A percentile compares a stretch with the other conserved stretches of the same genome.
phyloP scores from a whole-genome alignment of 2,888 invertebrate genomes.

The Ennomos quercinarius region DNA sequence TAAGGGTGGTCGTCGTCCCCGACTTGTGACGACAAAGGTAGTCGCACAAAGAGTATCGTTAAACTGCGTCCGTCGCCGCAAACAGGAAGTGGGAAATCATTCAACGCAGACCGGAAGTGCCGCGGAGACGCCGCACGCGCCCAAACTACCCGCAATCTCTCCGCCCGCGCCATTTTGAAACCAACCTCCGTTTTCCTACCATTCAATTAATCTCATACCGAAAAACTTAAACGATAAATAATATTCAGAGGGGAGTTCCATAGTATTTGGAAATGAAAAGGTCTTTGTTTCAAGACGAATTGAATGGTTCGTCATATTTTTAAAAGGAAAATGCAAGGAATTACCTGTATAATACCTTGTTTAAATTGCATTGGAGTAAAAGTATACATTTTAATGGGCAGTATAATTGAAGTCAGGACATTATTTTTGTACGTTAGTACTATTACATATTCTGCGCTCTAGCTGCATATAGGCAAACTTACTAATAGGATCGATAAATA shows the following conservation, averaged over 20 bases:
- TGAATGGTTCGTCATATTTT: conserved; percentile 49
- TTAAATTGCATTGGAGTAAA: conserved; percentile 2
- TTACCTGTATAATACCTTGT: neutral
- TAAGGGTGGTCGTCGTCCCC: conserved; percentile 50
- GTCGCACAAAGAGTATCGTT: conserved; percentile 62
- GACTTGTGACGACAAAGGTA: conserved; percentile 50
- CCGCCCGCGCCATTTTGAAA: conserved; percentile 28
- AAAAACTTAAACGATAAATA: conserved; percentile 71
- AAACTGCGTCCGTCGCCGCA: conserved; percentile 53
- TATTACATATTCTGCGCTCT: too few relatives aligned
- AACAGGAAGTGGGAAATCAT: conserved; percentile 78
- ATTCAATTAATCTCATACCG: conserved; percentile 69
- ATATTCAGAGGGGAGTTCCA: conserved; percentile 56
- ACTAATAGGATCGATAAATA: too few relatives aligned
- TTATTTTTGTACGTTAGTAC: too few relatives aligned
- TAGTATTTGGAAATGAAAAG: conserved; percentile 54
- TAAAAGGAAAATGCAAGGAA: conserved; percentile 11
- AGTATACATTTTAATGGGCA: conserved; percentile 7
- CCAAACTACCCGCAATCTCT: conserved; percentile 60
- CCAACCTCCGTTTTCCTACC: conserved; percentile 45
- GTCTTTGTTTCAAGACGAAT: conserved; percentile 64
- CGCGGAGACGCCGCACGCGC: conserved; percentile 65
- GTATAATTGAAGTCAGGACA: neutral
- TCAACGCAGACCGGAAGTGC: conserved; percentile 66
- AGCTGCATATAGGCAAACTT: too few relatives aligned